Conservation (phyloP, 1,140 invertebrate genomes). For the Pantala flavescens region DNA sequence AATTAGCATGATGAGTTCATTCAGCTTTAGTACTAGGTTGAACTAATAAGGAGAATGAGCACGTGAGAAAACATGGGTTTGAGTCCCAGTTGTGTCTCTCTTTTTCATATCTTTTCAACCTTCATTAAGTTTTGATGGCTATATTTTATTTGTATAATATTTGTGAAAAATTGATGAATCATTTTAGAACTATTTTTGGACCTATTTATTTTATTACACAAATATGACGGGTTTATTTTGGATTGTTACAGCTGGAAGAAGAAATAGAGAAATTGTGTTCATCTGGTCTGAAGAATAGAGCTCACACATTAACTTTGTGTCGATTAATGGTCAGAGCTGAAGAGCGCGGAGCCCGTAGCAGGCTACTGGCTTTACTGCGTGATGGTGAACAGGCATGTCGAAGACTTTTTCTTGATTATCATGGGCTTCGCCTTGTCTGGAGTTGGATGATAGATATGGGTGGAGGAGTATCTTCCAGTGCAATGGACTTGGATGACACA, state of each 20-base stretch:
- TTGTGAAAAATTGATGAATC: no score
- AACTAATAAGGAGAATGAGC: no score
- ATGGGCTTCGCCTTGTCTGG: slow-evolving; percentile 79
- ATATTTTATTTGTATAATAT: no score
- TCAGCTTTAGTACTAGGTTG: no score
- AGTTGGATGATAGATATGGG: slow-evolving; percentile 75
- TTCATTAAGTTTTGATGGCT: no score
- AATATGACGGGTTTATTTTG: no score
- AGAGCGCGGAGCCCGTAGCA: slow-evolving; percentile 56
- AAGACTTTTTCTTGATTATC: slow-evolving; percentile 87
- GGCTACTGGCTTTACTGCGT: slow-evolving; percentile 54
- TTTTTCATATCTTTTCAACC: no score
- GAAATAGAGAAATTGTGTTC: slow-evolving; percentile 61
- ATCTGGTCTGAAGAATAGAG: slow-evolving; percentile 74
- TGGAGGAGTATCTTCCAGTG: slow-evolving; percentile 12
- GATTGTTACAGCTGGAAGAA: slow-evolving; percentile 51
- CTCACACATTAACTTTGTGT: slow-evolving; percentile 75
- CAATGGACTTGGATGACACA: slow-evolving; percentile 15
- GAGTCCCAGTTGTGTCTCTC: no score
- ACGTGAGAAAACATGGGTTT: no score
- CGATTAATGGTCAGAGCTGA: slow-evolving; percentile 87
- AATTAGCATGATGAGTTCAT: no score
- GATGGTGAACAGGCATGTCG: slow-evolving; percentile 68
- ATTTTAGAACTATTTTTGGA: no score
- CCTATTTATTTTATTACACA: no score